Evolutionary conservation across 2,888 invertebrate genomes (phyloP).

Genomic region (Anagyrus pseudococci): DNA sequence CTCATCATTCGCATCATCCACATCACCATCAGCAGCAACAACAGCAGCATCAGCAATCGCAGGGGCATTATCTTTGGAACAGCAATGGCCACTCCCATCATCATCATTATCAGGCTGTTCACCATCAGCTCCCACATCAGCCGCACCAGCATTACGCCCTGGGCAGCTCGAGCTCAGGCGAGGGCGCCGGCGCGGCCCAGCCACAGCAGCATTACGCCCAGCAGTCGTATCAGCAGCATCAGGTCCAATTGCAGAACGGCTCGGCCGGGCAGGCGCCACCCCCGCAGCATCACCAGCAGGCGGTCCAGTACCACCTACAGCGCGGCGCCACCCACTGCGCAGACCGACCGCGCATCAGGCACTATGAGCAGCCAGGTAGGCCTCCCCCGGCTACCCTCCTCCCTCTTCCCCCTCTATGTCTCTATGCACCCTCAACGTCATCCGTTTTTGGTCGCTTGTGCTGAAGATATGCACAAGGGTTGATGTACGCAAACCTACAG

Average conservation of each 20-base stretch:
- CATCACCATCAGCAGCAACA: constrained; percentile 39
- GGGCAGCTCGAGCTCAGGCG: neutral
- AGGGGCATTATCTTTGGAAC: constrained; percentile 39
- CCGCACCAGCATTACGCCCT: constrained; percentile 35
- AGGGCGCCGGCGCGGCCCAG: constrained; percentile 32
- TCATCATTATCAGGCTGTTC: constrained; percentile 39
- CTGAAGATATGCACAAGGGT: no score
- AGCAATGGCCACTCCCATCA: constrained; percentile 31
- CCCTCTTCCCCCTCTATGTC: neutral
- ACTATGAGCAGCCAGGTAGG: constrained; percentile 32
- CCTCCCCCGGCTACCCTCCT: neutral
- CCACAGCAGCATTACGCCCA: constrained; percentile 35
- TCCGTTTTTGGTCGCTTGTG: no score
- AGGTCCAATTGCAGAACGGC: constrained; percentile 46
- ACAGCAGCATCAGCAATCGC: constrained; percentile 39
- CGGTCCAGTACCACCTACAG: constrained; percentile 37
- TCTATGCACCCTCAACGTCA: constrained; percentile 7
- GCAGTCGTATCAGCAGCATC: constrained; percentile 43
- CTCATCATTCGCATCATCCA: constrained; percentile 36
- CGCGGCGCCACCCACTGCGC: constrained; percentile 36
- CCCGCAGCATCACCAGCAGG: constrained; percentile 45
- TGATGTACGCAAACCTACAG: no score
- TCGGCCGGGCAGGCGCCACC: constrained; percentile 46
- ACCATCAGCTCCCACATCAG: constrained; percentile 29
- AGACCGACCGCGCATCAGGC: constrained; percentile 27